Evolutionary conservation across 2,113 vertebrate species (phyloP).

Genomic region (Rafetus swinhoei): DNA sequence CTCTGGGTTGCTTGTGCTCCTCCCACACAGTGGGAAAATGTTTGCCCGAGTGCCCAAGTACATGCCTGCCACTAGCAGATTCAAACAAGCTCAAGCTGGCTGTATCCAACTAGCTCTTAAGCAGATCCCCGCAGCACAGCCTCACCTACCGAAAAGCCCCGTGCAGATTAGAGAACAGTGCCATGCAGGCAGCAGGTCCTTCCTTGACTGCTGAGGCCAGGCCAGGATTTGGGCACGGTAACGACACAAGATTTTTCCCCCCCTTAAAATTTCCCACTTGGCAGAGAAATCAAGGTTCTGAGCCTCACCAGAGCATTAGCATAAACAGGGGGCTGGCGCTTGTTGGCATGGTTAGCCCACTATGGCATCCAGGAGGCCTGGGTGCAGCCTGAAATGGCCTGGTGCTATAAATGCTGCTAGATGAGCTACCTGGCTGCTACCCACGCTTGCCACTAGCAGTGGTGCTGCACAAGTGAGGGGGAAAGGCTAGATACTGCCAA

Average conservation of each 20-base stretch:
- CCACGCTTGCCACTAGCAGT: background rate
- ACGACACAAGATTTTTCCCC: background rate
- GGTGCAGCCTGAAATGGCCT: background rate
- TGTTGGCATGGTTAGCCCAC: background rate
- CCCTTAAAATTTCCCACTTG: background rate
- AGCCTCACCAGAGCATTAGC: background rate
- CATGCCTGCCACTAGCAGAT: background rate
- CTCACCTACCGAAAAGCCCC: background rate
- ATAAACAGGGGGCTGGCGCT: background rate
- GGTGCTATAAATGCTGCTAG: background rate
- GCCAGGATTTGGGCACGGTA: background rate
- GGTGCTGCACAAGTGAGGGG: background rate
- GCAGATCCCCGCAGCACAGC: background rate
- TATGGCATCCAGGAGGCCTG: background rate
- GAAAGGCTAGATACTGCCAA: background rate
- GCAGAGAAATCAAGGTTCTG: background rate
- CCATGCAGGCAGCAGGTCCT: slow-evolving; percentile 11
- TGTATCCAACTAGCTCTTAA: background rate
- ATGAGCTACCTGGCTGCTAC: background rate
- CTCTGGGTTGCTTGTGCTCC: background rate
- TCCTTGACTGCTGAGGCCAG: slow-evolving; percentile 28
- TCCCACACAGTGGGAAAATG: background rate
- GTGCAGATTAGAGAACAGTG: background rate
- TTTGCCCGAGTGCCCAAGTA: background rate
- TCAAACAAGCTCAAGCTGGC: background rate